Percentiles rank a stretch among this genome's conserved stretches.
Conservation (phyloP, 1,140 invertebrate species). For the Pseudomyrmex flavicornis region DNA sequence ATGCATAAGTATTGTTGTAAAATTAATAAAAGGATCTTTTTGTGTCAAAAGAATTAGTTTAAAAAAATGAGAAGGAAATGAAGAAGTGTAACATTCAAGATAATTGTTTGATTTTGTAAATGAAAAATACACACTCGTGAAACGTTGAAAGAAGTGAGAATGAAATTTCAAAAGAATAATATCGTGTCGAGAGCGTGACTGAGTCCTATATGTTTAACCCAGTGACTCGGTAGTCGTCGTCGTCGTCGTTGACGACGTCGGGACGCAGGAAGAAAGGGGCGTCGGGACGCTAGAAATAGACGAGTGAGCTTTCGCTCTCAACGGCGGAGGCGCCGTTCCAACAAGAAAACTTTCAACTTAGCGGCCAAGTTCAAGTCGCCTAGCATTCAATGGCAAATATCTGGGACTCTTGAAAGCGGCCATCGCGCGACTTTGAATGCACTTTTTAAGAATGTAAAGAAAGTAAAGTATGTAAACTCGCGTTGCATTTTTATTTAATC, state of each 20-base stretch:
- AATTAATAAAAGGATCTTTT: conserved; percentile 8
- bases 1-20: not conserved
- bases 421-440: conserved; percentile 12
- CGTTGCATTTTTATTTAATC: not conserved
- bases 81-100: not conserved
- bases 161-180: conserved; percentile 65
- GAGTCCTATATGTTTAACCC: conserved; percentile 77
- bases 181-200: conserved; percentile 47
- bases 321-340: conserved; percentile 77
- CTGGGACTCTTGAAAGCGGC: conserved; percentile 66
- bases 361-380: conserved; percentile 83
- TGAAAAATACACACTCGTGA: conserved; percentile 18
- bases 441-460: not conserved
- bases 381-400: conserved; percentile 71
- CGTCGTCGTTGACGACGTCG: conserved; percentile 59
- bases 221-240: conserved; percentile 74
- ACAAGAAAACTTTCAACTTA: conserved; percentile 81
- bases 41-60: not conserved
- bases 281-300: conserved; percentile 82
- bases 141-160: conserved; percentile 8
- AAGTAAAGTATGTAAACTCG: not conserved
- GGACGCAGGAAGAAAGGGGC: conserved; percentile 78
- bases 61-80: not conserved
- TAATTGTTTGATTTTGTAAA: conserved; percentile 1
- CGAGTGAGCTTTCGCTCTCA: conserved; percentile 80